A percentile compares a stretch with the other conserved stretches of the same genome.
Conservation (phyloP, 2,888 invertebrate species). For the Pelosia muscerda region DNA sequence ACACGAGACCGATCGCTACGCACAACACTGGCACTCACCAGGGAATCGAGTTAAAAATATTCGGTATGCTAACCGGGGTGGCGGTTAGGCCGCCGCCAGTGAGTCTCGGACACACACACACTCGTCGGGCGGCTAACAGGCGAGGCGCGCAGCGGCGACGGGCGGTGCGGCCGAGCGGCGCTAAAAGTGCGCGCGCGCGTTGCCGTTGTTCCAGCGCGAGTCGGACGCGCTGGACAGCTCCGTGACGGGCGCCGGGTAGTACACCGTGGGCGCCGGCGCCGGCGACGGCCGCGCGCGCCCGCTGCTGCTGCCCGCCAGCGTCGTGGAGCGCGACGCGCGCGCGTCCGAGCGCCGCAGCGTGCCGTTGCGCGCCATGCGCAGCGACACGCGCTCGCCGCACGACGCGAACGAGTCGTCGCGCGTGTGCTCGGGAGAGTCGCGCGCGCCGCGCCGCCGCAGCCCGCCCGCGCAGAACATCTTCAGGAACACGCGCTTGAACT, state of each 20-base stretch:
- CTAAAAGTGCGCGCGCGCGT: slow-evolving; percentile 64
- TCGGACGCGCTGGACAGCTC: slow-evolving; percentile 52
- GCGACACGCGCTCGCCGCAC: slow-evolving; percentile 91
- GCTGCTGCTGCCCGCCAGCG: slow-evolving; percentile 21
- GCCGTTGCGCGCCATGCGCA: slow-evolving; percentile 85
- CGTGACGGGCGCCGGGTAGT: slow-evolving; percentile 66
- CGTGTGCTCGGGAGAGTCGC: slow-evolving; percentile 89
- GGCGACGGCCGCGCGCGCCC: slow-evolving; percentile 51
- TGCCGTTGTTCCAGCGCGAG: slow-evolving; percentile 63
- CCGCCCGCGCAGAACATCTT: slow-evolving; percentile 91
- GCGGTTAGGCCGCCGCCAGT: neutral
- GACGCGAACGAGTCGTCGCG: slow-evolving; percentile 95
- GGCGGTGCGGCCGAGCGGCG: slow-evolving; percentile 33
- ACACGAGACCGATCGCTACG: neutral
- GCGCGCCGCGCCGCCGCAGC: slow-evolving; percentile 84
- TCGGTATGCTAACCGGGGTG: too few relatives aligned
- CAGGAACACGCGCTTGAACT: slow-evolving; percentile 95
- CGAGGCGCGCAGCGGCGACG: slow-evolving; percentile 23
- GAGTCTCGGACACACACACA: neutral
- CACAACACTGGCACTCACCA: neutral
- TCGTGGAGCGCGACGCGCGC: slow-evolving; percentile 47
- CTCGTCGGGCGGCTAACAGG: neutral
- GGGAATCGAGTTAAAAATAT: neutral
- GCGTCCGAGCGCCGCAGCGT: slow-evolving; percentile 72
- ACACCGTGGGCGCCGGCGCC: slow-evolving; percentile 31